Evolutionary conservation across 2,113 vertebrate genomes (phyloP).

Genomic region (Phocoena phocoena): DNA sequence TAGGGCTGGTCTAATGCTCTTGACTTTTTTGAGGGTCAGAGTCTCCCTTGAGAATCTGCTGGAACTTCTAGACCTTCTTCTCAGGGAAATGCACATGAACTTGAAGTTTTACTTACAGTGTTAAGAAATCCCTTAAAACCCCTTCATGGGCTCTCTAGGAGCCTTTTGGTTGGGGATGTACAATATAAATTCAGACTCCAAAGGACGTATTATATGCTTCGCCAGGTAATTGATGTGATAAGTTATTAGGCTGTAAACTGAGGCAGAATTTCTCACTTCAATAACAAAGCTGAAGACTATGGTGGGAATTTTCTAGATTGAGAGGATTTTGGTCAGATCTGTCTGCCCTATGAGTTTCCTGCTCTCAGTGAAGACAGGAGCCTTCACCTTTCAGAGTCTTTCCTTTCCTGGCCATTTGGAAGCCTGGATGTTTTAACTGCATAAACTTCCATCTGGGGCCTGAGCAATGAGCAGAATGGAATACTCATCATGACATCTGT

Average conservation of each 20-base stretch:
- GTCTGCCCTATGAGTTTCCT: background rate
- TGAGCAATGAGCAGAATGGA: background rate
- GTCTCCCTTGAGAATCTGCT: constrained; percentile 15
- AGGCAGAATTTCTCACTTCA: background rate
- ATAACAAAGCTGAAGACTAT: background rate
- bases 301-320: background rate
- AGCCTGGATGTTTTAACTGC: background rate
- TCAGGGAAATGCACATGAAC: constrained; percentile 16
- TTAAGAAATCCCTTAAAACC: background rate
- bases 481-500: background rate
- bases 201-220: background rate
- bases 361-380: background rate
- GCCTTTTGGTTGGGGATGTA: background rate
- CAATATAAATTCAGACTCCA: background rate
- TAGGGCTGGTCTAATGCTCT: background rate
- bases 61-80: background rate
- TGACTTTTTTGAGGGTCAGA: constrained; percentile 19
- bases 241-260: background rate
- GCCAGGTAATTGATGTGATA: background rate
- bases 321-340: background rate
- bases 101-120: background rate
- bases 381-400: background rate
- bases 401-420: background rate
- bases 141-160: background rate
- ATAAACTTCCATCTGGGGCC: background rate